Conservation (phyloP, 2,888 invertebrate species). For the Onchidella celtica region DNA sequence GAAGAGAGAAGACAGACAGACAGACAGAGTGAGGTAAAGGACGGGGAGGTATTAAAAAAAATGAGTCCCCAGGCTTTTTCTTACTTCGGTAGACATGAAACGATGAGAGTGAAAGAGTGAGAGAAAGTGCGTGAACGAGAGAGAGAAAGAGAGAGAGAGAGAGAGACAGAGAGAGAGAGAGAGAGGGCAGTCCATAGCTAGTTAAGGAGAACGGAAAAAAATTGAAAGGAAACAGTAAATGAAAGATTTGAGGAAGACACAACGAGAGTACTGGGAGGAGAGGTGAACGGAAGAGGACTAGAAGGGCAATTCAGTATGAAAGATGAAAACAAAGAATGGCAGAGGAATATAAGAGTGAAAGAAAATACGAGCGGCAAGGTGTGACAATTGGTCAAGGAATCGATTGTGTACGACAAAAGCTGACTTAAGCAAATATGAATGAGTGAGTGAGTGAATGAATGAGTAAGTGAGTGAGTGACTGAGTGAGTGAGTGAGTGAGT, state of each 20-base stretch:
- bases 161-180: background rate
- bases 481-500: background rate
- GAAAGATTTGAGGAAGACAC: background rate
- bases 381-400: background rate
- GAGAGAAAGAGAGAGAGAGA: slow-evolving; percentile 19
- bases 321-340: background rate
- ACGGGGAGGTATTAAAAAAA: too few species aligned
- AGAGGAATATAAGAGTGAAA: slow-evolving; percentile 33
- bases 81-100: too few species aligned
- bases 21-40: slow-evolving; percentile 2
- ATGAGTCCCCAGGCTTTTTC: too few species aligned
- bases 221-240: background rate
- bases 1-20: background rate
- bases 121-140: too few species aligned
- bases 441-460: background rate
- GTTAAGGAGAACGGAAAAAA: background rate
- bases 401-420: too few species aligned
- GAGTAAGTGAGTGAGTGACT: background rate
- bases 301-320: background rate
- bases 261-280: background rate
- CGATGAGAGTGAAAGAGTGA: too few species aligned
- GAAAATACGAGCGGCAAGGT: background rate
- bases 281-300: background rate
- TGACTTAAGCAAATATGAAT: background rate
- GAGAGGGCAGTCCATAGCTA: background rate